Conservation (phyloP, 2,113 vertebrate genomes). For the Spermophilus dauricus region DNA sequence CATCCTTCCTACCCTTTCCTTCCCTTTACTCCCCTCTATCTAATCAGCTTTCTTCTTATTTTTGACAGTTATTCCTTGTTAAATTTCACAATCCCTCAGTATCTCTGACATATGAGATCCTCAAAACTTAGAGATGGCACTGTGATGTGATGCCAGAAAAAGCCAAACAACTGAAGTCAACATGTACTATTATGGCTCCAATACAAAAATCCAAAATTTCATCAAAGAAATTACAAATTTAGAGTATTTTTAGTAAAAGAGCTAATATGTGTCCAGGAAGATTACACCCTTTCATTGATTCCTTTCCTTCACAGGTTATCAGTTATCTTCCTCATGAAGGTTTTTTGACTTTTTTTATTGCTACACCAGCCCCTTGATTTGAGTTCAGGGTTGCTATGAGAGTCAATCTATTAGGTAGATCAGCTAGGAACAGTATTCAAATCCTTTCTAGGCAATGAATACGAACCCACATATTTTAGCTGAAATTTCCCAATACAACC, state of each 20-base stretch:
- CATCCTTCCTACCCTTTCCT: no score
- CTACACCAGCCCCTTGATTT: not conserved
- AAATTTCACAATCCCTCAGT: not conserved
- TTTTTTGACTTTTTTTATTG: not conserved
- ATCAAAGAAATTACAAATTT: not conserved
- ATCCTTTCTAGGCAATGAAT: not conserved
- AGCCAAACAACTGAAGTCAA: not conserved
- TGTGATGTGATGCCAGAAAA: not conserved
- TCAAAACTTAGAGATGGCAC: not conserved
- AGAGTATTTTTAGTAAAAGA: not conserved
- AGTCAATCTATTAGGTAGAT: not conserved
- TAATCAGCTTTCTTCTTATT: not conserved
- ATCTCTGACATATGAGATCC: not conserved
- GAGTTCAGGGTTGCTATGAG: not conserved
- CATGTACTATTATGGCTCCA: not conserved
- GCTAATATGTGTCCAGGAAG: not conserved
- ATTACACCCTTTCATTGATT: not conserved
- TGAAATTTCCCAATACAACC: not conserved
- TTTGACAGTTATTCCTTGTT: not conserved
- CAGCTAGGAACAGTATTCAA: not conserved
- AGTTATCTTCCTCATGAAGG: not conserved
- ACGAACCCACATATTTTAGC: not conserved
- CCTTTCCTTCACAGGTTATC: not conserved
- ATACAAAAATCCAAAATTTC: not conserved
- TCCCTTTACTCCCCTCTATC: no score